Evolutionary conservation across 2,888 invertebrate species (phyloP).

Genomic region (Calliopum simillimum): DNA sequence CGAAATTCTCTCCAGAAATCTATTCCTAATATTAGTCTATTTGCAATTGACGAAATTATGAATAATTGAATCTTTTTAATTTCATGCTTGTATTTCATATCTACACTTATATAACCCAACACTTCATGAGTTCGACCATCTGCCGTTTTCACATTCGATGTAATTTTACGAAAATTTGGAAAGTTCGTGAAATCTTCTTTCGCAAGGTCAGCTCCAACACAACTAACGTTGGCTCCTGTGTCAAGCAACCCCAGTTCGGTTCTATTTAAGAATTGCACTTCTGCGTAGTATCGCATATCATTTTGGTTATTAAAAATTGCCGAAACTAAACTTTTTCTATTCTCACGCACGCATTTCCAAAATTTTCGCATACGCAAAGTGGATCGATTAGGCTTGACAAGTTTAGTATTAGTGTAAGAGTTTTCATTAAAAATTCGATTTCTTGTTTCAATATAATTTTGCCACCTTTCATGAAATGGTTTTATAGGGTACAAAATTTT

Average conservation of each 20-base stretch:
- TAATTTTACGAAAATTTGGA: background rate
- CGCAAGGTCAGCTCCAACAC: background rate
- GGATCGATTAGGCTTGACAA: background rate
- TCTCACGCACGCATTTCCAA: background rate
- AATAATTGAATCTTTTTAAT: background rate
- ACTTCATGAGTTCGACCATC: background rate
- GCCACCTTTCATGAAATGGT: background rate
- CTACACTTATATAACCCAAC: background rate
- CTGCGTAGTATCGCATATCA: background rate
- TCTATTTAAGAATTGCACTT: background rate
- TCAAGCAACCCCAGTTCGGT: background rate
- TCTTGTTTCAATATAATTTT: background rate
- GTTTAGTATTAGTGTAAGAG: background rate
- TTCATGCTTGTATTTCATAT: slow-evolving; percentile 13
- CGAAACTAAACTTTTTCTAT: background rate
- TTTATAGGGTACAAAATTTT: too few species aligned
- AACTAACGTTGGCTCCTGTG: background rate
- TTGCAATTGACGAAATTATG: slow-evolving; percentile 20
- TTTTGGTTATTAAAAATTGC: background rate
- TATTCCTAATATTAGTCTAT: slow-evolving; percentile 21
- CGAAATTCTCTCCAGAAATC: too few species aligned
- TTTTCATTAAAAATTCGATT: background rate
- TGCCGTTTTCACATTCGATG: background rate
- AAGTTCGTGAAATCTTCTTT: background rate
- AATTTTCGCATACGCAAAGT: background rate